A percentile compares a stretch with the other conserved stretches of the same genome.
phyloP scores from a whole-genome alignment of 2,797 vertebrate genomes.

The Enteromius argenteus region DNA sequence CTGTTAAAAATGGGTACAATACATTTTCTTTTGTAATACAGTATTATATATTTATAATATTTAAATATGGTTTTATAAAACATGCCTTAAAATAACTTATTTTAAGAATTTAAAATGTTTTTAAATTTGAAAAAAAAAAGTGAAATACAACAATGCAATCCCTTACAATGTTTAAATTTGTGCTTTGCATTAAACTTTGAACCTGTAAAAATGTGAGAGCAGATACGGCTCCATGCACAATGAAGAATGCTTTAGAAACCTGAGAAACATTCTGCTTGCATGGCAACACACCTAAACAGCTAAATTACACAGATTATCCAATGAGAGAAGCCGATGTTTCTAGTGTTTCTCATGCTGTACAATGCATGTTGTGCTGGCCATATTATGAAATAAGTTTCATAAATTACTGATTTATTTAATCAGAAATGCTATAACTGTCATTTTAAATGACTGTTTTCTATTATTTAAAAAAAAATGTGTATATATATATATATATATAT shows the following conservation, averaged over 20 bases:
- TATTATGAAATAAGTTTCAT: not conserved
- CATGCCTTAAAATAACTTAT: not conserved
- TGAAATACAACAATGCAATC: not conserved
- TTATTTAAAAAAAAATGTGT: too few species aligned
- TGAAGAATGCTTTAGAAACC: constrained; percentile 56
- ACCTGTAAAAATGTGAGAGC: not conserved
- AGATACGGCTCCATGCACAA: constrained; percentile 23
- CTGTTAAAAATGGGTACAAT: not conserved
- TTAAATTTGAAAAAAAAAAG: not conserved
- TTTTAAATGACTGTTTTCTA: too few species aligned
- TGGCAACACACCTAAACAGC: constrained; percentile 48
- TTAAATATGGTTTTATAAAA: not conserved
- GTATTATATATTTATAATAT: not conserved
- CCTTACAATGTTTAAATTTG: not conserved
- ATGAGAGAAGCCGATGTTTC: constrained; percentile 53
- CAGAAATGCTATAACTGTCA: too few species aligned
- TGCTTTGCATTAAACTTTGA: not conserved
- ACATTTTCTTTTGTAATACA: not conserved
- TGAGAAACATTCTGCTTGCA: constrained; percentile 57
- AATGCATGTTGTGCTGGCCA: not conserved
- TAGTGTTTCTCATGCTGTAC: constrained; percentile 55
- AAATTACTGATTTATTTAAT: too few species aligned
- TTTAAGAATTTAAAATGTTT: not conserved
- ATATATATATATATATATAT: too few species aligned
- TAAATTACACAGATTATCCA: constrained; percentile 56